Conservation (phyloP, 2,888 invertebrate species). For the Scelioninae gen. 1 region DNA sequence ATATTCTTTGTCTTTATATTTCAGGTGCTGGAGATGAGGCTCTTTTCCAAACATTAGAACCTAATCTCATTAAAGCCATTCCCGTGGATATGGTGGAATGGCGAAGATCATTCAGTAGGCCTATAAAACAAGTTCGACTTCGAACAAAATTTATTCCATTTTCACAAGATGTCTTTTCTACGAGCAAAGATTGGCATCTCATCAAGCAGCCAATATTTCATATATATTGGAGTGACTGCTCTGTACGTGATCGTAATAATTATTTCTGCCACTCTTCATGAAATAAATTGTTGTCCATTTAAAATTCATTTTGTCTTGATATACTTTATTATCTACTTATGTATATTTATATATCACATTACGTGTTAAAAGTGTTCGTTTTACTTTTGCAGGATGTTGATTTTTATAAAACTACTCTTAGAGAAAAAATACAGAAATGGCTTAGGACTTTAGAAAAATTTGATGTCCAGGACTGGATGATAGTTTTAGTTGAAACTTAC, state of each 20-base stretch:
- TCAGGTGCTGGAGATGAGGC: conserved; percentile 95
- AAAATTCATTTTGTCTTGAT: conserved; percentile 5
- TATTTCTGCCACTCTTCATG: conserved; percentile 9
- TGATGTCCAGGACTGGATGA: conserved; percentile 95
- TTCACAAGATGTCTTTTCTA: conserved; percentile 89
- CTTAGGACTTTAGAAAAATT: conserved; percentile 90
- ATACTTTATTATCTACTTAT: background rate
- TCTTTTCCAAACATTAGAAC: conserved; percentile 92
- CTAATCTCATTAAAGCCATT: conserved; percentile 90
- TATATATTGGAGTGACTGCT: conserved; percentile 97
- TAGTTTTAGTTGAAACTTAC: conserved; percentile 95
- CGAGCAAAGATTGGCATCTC: conserved; percentile 90
- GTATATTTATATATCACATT: background rate
- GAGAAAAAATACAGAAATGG: conserved; percentile 96
- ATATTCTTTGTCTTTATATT: no score
- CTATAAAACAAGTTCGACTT: conserved; percentile 92
- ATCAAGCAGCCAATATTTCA: conserved; percentile 96
- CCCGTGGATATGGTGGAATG: conserved; percentile 96
- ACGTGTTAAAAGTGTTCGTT: no score
- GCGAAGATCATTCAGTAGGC: conserved; percentile 94
- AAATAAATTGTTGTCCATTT: conserved; percentile 14
- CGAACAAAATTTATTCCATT: conserved; percentile 93
- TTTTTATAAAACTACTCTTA: conserved; percentile 93
- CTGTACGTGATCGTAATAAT: conserved; percentile 86
- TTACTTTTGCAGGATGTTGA: conserved; percentile 91